Evolutionary conservation across 2,113 vertebrate species (phyloP).

Genomic region (Gymnogyps californianus): DNA sequence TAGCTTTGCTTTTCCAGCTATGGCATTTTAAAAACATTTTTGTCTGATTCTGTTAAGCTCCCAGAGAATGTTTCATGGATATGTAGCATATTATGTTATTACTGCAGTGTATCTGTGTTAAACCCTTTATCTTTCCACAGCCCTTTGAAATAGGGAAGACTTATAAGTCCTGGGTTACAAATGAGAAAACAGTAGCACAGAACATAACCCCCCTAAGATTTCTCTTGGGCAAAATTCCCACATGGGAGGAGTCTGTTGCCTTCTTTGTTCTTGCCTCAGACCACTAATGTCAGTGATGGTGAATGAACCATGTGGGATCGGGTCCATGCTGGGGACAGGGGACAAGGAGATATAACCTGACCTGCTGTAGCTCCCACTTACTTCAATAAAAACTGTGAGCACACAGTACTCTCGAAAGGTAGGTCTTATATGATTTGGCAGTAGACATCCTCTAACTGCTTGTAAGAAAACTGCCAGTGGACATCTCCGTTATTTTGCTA

Average conservation of each 20-base stretch:
- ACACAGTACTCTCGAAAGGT: not conserved
- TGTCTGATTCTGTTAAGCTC: not conserved
- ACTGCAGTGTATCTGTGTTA: not conserved
- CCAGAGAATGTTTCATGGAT: not conserved
- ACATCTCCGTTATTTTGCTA: not conserved
- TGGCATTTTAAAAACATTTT: constrained; percentile 7
- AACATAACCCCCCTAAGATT: not conserved
- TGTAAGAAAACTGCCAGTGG: not conserved
- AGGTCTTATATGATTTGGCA: not conserved
- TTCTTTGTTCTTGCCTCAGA: not conserved
- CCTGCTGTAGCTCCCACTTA: not conserved
- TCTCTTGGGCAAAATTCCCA: not conserved
- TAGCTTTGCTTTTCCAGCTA: constrained; percentile 9
- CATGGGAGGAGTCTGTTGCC: not conserved
- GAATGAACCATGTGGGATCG: not conserved
- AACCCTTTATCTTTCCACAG: not conserved
- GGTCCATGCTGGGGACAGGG: not conserved
- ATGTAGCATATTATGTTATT: not conserved
- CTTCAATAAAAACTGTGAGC: not conserved
- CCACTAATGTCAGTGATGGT: not conserved
- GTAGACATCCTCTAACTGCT: not conserved
- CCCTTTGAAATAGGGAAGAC: not conserved
- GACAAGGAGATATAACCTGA: not conserved
- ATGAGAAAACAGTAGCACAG: not conserved
- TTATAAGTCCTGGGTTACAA: not conserved